Percentiles rank a stretch among this genome's conserved stretches.
phyloP scores from a whole-genome alignment of 2,113 vertebrate species.

The Cyprinus carpio region DNA sequence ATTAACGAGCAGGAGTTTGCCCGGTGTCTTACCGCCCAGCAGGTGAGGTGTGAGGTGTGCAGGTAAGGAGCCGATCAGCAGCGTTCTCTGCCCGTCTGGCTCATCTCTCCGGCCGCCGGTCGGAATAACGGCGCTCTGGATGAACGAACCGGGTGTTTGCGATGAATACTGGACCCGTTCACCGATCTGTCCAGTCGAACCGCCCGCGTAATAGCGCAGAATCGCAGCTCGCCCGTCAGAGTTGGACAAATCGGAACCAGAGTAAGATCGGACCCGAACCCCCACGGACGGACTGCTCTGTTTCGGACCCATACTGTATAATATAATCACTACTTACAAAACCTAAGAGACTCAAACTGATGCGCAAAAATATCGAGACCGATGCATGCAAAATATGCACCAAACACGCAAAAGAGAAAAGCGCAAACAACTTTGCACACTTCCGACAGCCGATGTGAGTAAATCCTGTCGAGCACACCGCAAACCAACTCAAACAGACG shows the following conservation, averaged over 20 bases:
- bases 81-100: constrained; percentile 69
- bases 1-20: not conserved
- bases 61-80: constrained; percentile 90
- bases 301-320: constrained; percentile 83
- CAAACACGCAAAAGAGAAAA: not conserved
- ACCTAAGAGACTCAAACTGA: not conserved
- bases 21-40: constrained; percentile 84
- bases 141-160: constrained; percentile 53
- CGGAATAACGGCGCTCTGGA: constrained; percentile 77
- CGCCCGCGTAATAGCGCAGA: constrained; percentile 62
- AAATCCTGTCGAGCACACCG: not conserved
- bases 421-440: not conserved
- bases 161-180: constrained; percentile 24
- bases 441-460: not conserved
- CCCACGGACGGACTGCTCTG: constrained; percentile 80
- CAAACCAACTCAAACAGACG: not conserved
- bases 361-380: not conserved
- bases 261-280: constrained; percentile 88
- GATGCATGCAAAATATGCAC: not conserved
- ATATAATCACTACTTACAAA: not conserved
- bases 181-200: constrained; percentile 63
- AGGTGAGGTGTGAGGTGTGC: constrained; percentile 90
- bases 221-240: constrained; percentile 72
- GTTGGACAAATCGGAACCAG: constrained; percentile 85
- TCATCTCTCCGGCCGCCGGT: constrained; percentile 80